Evolutionary conservation across 2,113 vertebrate species (phyloP).

Genomic region (Silurus asotus): DNA sequence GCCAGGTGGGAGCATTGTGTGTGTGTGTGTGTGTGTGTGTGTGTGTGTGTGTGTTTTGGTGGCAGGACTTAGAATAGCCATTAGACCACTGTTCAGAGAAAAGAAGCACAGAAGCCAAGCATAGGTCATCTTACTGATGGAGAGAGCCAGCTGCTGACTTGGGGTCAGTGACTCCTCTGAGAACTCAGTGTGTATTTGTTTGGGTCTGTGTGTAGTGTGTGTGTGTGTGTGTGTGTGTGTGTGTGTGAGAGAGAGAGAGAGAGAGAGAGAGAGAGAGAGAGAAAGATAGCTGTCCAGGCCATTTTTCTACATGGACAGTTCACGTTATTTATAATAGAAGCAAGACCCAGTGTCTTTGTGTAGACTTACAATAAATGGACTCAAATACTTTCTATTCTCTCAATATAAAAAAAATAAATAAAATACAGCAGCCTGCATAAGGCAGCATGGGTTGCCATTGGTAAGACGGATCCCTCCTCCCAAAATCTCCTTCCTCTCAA

Average conservation of each 20-base stretch:
- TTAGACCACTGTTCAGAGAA: slow-evolving; percentile 55
- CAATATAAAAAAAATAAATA: neutral
- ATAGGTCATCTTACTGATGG: slow-evolving; percentile 54
- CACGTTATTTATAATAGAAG: slow-evolving; percentile 15
- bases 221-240: neutral
- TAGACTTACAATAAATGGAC: slow-evolving; percentile 14
- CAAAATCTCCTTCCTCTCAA: slow-evolving; percentile 28
- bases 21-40: slow-evolving; percentile 48
- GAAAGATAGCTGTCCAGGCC: slow-evolving; percentile 7
- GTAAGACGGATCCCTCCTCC: slow-evolving; percentile 42
- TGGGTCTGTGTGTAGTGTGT: slow-evolving; percentile 15
- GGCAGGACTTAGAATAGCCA: slow-evolving; percentile 59
- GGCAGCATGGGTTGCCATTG: slow-evolving; percentile 44
- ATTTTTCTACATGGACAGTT: slow-evolving; percentile 33
- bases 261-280: neutral
- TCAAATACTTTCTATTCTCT: slow-evolving; percentile 22
- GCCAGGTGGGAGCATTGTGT: slow-evolving; percentile 35
- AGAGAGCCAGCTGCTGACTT: slow-evolving; percentile 48
- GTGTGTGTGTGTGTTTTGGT: slow-evolving; percentile 49
- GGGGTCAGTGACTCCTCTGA: slow-evolving; percentile 54
- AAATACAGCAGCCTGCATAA: slow-evolving; percentile 8
- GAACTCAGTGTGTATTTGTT: slow-evolving; percentile 29
- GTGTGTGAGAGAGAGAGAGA: slow-evolving; percentile 1
- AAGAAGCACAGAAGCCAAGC: slow-evolving; percentile 52
- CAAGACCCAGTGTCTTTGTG: neutral